Percentiles rank a stretch among this genome's conserved stretches.
These are phyloP conservation scores for Timema cristinae DNA, from an alignment of 2,888 invertebrate species.

Conservation along the genomic window DNA sequence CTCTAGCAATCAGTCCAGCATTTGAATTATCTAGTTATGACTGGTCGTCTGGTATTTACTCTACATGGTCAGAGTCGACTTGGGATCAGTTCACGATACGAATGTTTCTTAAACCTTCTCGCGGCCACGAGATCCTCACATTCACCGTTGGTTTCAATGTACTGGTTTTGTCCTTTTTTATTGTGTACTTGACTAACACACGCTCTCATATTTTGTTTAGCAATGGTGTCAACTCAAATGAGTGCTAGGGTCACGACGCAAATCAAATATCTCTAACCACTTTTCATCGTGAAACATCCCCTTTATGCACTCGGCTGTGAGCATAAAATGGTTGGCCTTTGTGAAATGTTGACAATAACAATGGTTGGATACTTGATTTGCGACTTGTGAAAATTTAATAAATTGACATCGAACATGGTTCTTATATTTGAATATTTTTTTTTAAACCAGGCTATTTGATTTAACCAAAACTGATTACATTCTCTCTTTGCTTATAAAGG, in stretches of 20 bases:
- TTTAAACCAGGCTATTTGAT: too few species aligned
- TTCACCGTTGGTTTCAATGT: conserved; percentile 52
- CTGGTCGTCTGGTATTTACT: conserved; percentile 70
- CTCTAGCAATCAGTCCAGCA: conserved; percentile 77
- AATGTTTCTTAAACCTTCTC: conserved; percentile 70
- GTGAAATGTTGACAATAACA: too few species aligned
- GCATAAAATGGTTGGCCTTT: too few species aligned
- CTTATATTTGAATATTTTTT: too few species aligned
- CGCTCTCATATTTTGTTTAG: conserved; percentile 49
- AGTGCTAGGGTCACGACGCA: conserved; percentile 29
- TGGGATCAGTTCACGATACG: conserved; percentile 72
- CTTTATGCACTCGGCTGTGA: too few species aligned
- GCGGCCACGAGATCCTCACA: conserved; percentile 50
- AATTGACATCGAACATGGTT: too few species aligned
- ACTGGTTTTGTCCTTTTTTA: conserved; percentile 49
- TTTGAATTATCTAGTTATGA: conserved; percentile 59
- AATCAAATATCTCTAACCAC: conserved; percentile 30
- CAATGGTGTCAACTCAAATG: conserved; percentile 12
- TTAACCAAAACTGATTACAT: too few species aligned
- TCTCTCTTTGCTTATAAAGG: too few species aligned
- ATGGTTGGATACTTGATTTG: too few species aligned
- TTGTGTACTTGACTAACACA: conserved; percentile 53
- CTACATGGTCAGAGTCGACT: conserved; percentile 86
- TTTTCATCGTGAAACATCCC: conserved; percentile 13
- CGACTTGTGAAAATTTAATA: too few species aligned